Percentiles rank a stretch among this genome's conserved stretches.
phyloP scores from a whole-genome alignment of 2,797 vertebrate species.

The Hoplostethus atlanticus region DNA sequence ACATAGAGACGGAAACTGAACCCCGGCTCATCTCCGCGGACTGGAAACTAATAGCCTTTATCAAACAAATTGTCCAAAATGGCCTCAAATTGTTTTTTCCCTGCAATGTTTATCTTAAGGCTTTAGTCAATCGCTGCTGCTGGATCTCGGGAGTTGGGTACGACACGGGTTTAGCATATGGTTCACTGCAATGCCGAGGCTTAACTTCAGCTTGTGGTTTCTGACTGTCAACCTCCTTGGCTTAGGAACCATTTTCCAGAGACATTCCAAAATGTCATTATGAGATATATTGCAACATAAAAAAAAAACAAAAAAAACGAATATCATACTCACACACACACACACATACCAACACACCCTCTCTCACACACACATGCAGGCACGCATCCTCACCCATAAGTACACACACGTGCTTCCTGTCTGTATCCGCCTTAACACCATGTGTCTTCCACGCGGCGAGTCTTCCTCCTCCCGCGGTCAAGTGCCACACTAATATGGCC shows the following conservation, averaged over 20 bases:
- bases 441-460: conserved; percentile 70
- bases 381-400: conserved; percentile 63
- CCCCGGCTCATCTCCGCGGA: conserved; percentile 63
- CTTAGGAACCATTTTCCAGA: conserved; percentile 83
- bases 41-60: conserved; percentile 69
- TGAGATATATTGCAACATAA: conserved; percentile 75
- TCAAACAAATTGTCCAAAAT: conserved; percentile 79
- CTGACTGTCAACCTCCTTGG: conserved; percentile 81
- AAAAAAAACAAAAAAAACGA: conserved; percentile 57
- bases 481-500: conserved; percentile 76
- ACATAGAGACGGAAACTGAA: conserved; percentile 59
- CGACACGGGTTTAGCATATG: conserved; percentile 81
- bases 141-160: conserved; percentile 74
- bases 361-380: conserved; percentile 48
- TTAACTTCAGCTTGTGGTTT: conserved; percentile 83
- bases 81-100: conserved; percentile 76
- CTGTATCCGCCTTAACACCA: conserved; percentile 71
- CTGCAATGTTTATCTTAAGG: conserved; percentile 83
- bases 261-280: conserved; percentile 87
- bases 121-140: conserved; percentile 76
- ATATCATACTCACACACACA: conserved; percentile 19
- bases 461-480: conserved; percentile 71
- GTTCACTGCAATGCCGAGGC: conserved; percentile 82
- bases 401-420: conserved; percentile 74
- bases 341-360: conserved; percentile 46